Percentiles rank a stretch among this genome's conserved stretches.
Conservation (phyloP, 2,113 vertebrate species). For the Podarcis muralis region DNA sequence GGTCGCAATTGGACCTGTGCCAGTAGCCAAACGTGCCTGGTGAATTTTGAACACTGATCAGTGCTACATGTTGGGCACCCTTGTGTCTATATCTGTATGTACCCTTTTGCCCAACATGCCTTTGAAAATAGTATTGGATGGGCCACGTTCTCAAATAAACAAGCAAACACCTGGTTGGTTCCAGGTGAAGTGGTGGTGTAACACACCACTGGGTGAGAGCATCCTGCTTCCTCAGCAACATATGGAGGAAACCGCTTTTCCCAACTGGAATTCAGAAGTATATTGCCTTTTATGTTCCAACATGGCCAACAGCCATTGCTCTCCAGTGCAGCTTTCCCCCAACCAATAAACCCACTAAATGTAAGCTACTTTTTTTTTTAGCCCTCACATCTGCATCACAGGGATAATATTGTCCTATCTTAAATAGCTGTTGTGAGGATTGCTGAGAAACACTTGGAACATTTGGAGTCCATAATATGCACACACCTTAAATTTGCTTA, state of each 20-base stretch:
- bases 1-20: too few relatives aligned
- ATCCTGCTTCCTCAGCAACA: background rate
- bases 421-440: background rate
- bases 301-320: background rate
- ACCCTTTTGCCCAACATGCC: background rate
- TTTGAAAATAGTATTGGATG: background rate
- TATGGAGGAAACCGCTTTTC: background rate
- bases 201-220: too few relatives aligned
- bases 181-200: background rate
- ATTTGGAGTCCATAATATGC: background rate
- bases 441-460: background rate
- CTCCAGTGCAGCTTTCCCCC: background rate
- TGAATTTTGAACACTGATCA: too few relatives aligned
- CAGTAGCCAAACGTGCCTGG: too few relatives aligned
- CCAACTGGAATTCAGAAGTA: background rate
- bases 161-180: background rate
- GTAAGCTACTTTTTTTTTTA: background rate
- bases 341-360: background rate
- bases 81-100: background rate
- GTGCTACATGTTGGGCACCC: background rate
- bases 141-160: background rate
- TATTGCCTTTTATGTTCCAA: background rate
- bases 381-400: background rate
- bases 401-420: background rate
- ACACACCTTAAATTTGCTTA: too few relatives aligned